These are phyloP conservation scores for Chaetodon trifascialis DNA, from an alignment of 2,113 vertebrate species.

Conservation along the genomic window DNA sequence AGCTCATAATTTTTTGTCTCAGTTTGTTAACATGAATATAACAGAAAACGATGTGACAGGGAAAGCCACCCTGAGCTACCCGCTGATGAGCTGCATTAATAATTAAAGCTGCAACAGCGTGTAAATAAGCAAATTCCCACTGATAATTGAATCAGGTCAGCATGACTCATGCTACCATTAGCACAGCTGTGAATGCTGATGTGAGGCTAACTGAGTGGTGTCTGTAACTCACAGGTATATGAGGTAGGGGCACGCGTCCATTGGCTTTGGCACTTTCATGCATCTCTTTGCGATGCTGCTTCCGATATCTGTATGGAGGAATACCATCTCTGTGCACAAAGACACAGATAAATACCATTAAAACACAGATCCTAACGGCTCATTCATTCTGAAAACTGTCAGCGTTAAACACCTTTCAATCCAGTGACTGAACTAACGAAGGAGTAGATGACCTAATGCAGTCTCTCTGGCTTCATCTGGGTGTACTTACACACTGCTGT, in stretches of 20 bases:
- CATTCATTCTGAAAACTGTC: not conserved
- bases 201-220: not conserved
- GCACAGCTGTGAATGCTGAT: not conserved
- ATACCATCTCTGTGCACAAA: constrained; percentile 90
- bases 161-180: not conserved
- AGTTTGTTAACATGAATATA: not conserved
- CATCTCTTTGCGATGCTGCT: constrained; percentile 97
- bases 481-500: constrained; percentile 93
- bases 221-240: constrained; percentile 95
- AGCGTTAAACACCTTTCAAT: not conserved
- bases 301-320: constrained; percentile 94
- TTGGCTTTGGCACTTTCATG: constrained; percentile 99
- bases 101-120: not conserved
- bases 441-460: not conserved
- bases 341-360: constrained; percentile 20
- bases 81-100: not conserved
- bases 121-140: not conserved
- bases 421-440: not conserved
- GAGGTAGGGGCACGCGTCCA: constrained; percentile 97
- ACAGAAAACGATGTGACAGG: not conserved
- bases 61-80: not conserved
- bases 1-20: not conserved
- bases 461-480: not conserved
- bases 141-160: not conserved
- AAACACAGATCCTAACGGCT: not conserved